Evolutionary conservation across 2,888 invertebrate species (phyloP), one percentile per base, ranked within the genome.

Genomic region (Chelonus formosanus): DNA sequence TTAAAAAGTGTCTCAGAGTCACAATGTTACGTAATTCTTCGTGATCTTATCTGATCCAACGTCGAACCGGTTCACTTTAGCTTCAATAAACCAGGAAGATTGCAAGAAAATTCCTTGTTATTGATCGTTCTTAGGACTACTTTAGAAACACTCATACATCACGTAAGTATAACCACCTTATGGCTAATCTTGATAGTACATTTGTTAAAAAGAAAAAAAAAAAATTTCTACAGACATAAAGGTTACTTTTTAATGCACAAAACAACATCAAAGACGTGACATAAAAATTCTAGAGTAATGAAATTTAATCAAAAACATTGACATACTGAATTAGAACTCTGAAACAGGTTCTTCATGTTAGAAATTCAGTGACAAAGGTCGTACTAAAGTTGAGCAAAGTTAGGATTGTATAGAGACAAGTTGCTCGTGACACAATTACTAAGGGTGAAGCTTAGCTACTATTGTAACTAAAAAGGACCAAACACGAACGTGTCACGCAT

Each of bases 401-500:
- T 60, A 52, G 52, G 50, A 54, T 55, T 53, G 62, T 62, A 55
- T 35, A 54, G 31, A 35, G 47, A 45, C 48, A 48, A 45, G 35
- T 54, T 52, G 34, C 52, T 52, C 32, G 48, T 48, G 52, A 52
- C 52, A 52, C 52, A 62, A 62, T 45, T 54, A 54, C 62, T 36
- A 10, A 55, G 47, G n/a, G 43, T 54, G n/a, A 62, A 10, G 54
- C 31, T 32, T 34, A 32, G 31, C 7, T 4, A 3, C 31, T 8
- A n/a, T 31, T 48, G 52, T 6, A 7, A 32, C 31, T 32, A 52
- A 52, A 52, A 52, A 52, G 34, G 32, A 20, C 31, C 32, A 3
- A 45, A 57, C 4, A 45, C 10, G 31, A 43, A 52, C 65, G 65
- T 65, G 65, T 40, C 43, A 65, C 60, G 55, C 65, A 65, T 65